These are phyloP conservation scores for Philereme transversata DNA, from an alignment of 2,888 invertebrate species.

Conservation along the genomic window DNA sequence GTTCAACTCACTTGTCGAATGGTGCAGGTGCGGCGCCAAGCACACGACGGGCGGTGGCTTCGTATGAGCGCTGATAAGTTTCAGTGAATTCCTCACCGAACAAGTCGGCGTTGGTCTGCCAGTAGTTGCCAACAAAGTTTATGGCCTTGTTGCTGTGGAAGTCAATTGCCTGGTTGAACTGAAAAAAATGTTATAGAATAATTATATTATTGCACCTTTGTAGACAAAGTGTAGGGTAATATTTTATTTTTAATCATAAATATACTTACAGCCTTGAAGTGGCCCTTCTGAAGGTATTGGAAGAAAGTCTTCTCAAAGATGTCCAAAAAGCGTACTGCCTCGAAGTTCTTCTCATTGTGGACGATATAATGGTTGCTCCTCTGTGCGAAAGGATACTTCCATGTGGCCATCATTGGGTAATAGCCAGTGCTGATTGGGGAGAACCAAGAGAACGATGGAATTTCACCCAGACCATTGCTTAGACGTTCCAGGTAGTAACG, in stretches of 20 bases:
- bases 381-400: slow-evolving; percentile 78
- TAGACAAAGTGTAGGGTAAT: neutral
- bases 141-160: slow-evolving; percentile 70
- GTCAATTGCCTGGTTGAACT: slow-evolving; percentile 66
- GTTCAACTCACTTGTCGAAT: slow-evolving; percentile 54
- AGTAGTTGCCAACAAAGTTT: slow-evolving; percentile 81
- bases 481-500: slow-evolving; percentile 89
- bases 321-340: slow-evolving; percentile 82
- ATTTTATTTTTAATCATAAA: neutral
- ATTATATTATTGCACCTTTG: neutral
- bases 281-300: slow-evolving; percentile 79
- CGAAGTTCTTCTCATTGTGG: slow-evolving; percentile 73
- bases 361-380: slow-evolving; percentile 85
- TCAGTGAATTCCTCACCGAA: slow-evolving; percentile 57
- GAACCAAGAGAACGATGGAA: slow-evolving; percentile 86
- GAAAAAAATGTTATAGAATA: slow-evolving; percentile 32
- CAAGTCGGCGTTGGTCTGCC: slow-evolving; percentile 83
- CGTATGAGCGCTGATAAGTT: slow-evolving; percentile 80
- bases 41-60: slow-evolving; percentile 80
- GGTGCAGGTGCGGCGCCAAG: slow-evolving; percentile 59
- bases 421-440: slow-evolving; percentile 78
- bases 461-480: slow-evolving; percentile 85
- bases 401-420: slow-evolving; percentile 51
- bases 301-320: slow-evolving; percentile 83
- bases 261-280: slow-evolving; percentile 82